A percentile compares a stretch with the other conserved stretches of the same genome.
These are phyloP conservation scores for Ypsolopha scabrella DNA, from an alignment of 2,888 invertebrate genomes.

Conservation along the genomic window DNA sequence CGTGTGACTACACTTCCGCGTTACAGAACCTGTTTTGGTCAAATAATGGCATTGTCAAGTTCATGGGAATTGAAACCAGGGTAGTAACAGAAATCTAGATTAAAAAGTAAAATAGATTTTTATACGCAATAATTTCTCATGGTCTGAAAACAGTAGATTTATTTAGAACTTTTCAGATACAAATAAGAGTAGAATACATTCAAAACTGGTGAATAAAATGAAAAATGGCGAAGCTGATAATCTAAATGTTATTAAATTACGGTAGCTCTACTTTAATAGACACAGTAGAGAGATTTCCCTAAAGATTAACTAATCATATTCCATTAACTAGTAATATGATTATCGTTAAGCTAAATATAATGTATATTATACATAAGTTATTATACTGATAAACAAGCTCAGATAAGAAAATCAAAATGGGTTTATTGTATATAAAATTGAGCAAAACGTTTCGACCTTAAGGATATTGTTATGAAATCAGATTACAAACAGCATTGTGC, in stretches of 20 bases:
- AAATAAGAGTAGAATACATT: too few relatives aligned
- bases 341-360: conserved; percentile 27
- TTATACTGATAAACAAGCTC: conserved; percentile 27
- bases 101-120: too few relatives aligned
- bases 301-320: not conserved
- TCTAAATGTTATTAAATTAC: too few relatives aligned
- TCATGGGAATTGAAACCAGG: conserved; percentile 13
- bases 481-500: conserved; percentile 14
- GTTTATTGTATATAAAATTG: conserved; percentile 24
- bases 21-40: conserved; percentile 39
- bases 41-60: conserved; percentile 17
- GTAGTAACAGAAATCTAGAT: too few relatives aligned
- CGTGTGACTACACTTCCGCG: conserved; percentile 49
- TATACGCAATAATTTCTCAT: too few relatives aligned
- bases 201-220: too few relatives aligned
- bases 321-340: conserved; percentile 20
- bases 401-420: conserved; percentile 12
- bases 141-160: too few relatives aligned
- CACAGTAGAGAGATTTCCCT: too few relatives aligned
- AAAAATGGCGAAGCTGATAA: too few relatives aligned
- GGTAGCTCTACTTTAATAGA: too few relatives aligned
- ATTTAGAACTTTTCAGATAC: too few relatives aligned
- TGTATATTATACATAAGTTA: conserved; percentile 8
- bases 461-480: conserved; percentile 26
- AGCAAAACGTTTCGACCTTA: conserved; percentile 27